A percentile compares a stretch with the other conserved stretches of the same genome.
Conservation (phyloP, 2,113 vertebrate genomes). For the Cyprinodon brontotheroides region DNA sequence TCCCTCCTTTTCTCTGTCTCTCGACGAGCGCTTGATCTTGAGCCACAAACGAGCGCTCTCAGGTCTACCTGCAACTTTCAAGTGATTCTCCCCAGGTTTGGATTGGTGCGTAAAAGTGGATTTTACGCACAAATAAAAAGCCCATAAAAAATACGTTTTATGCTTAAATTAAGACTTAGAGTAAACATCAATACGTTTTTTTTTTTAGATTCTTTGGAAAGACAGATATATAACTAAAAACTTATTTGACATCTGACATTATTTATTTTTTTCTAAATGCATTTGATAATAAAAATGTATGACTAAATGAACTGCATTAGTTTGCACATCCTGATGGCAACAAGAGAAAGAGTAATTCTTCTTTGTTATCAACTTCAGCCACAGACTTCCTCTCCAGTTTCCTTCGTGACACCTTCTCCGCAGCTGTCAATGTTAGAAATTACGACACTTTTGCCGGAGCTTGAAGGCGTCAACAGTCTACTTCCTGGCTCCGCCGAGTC, state of each 20-base stretch:
- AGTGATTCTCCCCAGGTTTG: conserved; percentile 24
- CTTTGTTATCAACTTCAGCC: not conserved
- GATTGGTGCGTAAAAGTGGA: not conserved
- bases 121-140: not conserved
- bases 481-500: conserved; percentile 78
- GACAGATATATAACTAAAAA: not conserved
- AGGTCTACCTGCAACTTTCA: conserved; percentile 57
- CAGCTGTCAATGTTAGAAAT: not conserved
- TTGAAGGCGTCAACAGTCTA: conserved; percentile 68
- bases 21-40: conserved; percentile 51
- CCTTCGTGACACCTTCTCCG: not conserved
- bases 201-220: not conserved
- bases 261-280: not conserved
- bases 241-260: not conserved
- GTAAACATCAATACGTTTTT: not conserved
- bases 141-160: not conserved
- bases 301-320: not conserved
- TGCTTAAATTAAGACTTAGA: not conserved
- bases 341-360: not conserved
- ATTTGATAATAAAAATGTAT: not conserved
- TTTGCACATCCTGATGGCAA: not conserved
- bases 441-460: conserved; percentile 39
- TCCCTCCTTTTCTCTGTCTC: not conserved
- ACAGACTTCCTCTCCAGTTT: not conserved
- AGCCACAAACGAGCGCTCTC: conserved; percentile 63